Conservation (phyloP, 2,888 invertebrate genomes). For the Anthophora plumipes region DNA sequence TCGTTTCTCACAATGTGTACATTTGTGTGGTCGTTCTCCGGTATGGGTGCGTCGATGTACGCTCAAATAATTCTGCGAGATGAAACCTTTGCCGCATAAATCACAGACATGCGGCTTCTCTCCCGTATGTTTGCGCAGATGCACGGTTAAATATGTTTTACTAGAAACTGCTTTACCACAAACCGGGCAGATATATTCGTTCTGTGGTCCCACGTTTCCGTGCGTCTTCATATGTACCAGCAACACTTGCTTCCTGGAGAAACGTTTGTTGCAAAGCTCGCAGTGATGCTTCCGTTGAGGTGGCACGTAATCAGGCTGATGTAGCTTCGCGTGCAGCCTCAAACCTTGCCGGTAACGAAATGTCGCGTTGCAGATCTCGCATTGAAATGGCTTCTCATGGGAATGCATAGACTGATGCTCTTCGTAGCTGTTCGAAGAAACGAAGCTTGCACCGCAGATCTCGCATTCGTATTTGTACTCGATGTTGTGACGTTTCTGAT, state of each 20-base stretch:
- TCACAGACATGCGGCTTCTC: slow-evolving; percentile 88
- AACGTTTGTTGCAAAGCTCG: slow-evolving; percentile 83
- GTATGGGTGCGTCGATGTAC: slow-evolving; percentile 83
- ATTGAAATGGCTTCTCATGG: slow-evolving; percentile 81
- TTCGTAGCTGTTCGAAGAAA: slow-evolving; percentile 76
- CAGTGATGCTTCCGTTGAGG: slow-evolving; percentile 83
- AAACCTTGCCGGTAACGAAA: slow-evolving; percentile 83
- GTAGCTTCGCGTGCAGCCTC: slow-evolving; percentile 81
- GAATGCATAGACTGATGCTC: slow-evolving; percentile 80
- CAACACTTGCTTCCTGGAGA: slow-evolving; percentile 82
- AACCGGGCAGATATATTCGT: slow-evolving; percentile 87
- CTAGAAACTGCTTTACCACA: slow-evolving; percentile 88
- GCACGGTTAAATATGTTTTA: slow-evolving; percentile 87
- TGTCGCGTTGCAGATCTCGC: slow-evolving; percentile 82
- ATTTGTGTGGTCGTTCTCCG: slow-evolving; percentile 82
- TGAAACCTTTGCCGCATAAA: slow-evolving; percentile 82
- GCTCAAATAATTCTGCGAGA: slow-evolving; percentile 83
- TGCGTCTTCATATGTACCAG: slow-evolving; percentile 83
- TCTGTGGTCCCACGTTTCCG: slow-evolving; percentile 80
- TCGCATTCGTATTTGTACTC: slow-evolving; percentile 83
- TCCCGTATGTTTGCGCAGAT: slow-evolving; percentile 87
- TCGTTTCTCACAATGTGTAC: slow-evolving; percentile 81
- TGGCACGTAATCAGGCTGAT: slow-evolving; percentile 83
- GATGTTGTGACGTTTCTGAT: slow-evolving; percentile 78
- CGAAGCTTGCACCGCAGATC: slow-evolving; percentile 79